phyloP scores from a whole-genome alignment of 2,113 vertebrate species.

The Quiscalus mexicanus region DNA sequence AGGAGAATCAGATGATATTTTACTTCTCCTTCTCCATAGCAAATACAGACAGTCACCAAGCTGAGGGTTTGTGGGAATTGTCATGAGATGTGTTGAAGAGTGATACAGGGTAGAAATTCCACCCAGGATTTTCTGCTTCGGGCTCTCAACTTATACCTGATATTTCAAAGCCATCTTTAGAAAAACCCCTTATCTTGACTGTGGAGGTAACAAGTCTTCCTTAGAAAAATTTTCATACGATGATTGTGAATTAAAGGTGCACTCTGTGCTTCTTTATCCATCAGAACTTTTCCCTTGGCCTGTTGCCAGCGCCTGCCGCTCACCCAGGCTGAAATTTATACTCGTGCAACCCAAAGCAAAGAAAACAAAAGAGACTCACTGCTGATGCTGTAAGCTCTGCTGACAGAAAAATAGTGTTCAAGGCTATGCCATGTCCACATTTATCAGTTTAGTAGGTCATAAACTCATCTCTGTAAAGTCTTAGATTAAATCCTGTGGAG shows the following conservation, averaged over 20 bases:
- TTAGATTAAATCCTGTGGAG: not conserved
- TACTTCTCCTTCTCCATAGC: not conserved
- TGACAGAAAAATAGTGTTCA: not conserved
- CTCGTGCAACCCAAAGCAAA: not conserved
- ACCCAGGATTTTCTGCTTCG: not conserved
- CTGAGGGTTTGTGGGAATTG: not conserved
- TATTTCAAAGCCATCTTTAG: not conserved
- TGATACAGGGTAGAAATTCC: not conserved
- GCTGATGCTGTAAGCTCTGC: not conserved
- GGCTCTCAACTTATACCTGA: not conserved
- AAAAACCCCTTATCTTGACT: not conserved
- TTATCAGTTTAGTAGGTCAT: not conserved
- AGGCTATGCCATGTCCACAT: not conserved
- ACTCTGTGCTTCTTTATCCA: not conserved
- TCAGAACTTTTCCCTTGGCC: not conserved
- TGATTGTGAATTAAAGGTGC: not conserved
- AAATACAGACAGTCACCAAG: not conserved
- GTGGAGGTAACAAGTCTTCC: not conserved
- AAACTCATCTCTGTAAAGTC: not conserved
- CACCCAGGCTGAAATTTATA: not conserved
- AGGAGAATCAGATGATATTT: not conserved
- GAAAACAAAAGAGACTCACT: not conserved
- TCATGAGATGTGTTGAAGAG: not conserved
- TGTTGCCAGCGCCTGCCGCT: not conserved
- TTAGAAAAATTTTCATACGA: not conserved